These are phyloP conservation scores for Pan paniscus DNA, from an alignment of 2,113 vertebrate species.

Conservation along the genomic window DNA sequence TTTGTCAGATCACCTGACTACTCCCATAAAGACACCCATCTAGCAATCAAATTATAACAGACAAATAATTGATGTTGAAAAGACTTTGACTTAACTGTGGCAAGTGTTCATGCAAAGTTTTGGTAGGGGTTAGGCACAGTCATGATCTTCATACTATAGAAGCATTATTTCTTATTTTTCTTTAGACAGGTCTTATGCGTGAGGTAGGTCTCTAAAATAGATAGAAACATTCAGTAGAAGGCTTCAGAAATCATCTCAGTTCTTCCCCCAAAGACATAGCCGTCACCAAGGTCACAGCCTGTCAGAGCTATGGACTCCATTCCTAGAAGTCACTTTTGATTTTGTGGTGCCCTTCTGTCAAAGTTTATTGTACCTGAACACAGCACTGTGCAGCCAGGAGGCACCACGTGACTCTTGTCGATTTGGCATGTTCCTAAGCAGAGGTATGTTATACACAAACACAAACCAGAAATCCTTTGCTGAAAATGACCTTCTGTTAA, in stretches of 20 bases:
- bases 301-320: not conserved
- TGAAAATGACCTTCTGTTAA: slow-evolving; percentile 46
- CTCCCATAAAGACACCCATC: not conserved
- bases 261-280: not conserved
- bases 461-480: slow-evolving; percentile 14
- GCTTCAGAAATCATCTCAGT: not conserved
- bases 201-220: not conserved
- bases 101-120: not conserved
- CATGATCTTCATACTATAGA: not conserved
- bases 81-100: not conserved
- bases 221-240: not conserved
- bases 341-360: not conserved
- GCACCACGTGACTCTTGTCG: fast-evolving
- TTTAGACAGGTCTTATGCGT: not conserved
- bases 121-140: not conserved
- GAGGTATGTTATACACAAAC: not conserved
- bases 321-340: not conserved
- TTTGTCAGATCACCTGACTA: not conserved
- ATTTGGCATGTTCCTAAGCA: not conserved
- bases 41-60: not conserved
- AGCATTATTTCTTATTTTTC: not conserved
- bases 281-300: not conserved
- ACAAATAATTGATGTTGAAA: not conserved
- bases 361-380: not conserved
- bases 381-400: not conserved